These are phyloP conservation scores for Spatulosminthurus flaviceps DNA, from an alignment of 2,888 invertebrate species.

Conservation along the genomic window DNA sequence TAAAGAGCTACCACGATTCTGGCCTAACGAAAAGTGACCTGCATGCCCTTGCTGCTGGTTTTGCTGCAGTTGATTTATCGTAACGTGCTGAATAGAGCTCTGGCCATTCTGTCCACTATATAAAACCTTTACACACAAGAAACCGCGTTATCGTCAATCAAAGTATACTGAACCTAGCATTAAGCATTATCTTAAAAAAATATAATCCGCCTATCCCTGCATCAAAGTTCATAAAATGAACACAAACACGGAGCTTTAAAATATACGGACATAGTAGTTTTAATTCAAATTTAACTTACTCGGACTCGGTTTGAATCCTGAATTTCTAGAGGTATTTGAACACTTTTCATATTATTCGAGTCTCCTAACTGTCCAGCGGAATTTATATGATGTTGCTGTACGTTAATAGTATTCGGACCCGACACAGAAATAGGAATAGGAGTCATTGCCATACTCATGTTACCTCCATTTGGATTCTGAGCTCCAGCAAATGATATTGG, in stretches of 20 bases:
- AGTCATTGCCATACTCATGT: constrained; percentile 34
- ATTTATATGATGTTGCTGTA: constrained; percentile 48
- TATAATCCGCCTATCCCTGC: too few relatives aligned
- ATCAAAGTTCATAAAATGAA: too few relatives aligned
- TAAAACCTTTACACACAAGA: constrained; percentile 53
- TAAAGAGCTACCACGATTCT: constrained; percentile 49
- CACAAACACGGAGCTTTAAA: too few relatives aligned
- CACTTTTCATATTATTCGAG: constrained; percentile 41
- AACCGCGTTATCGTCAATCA: too few relatives aligned
- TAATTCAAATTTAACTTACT: constrained; percentile 47
- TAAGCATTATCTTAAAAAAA: too few relatives aligned
- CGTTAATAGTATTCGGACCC: constrained; percentile 45
- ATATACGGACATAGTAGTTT: too few relatives aligned
- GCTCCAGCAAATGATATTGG: constrained; percentile 47
- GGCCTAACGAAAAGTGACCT: constrained; percentile 53
- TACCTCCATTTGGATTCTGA: constrained; percentile 3
- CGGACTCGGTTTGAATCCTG: constrained; percentile 58
- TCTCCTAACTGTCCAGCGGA: constrained; percentile 22
- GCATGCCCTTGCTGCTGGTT: constrained; percentile 45
- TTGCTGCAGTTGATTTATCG: constrained; percentile 47
- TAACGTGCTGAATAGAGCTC: constrained; percentile 51
- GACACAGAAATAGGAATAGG: constrained; percentile 47
- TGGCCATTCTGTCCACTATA: constrained; percentile 58
- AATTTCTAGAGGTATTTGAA: constrained; percentile 54
- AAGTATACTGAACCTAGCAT: too few relatives aligned